A percentile compares a stretch with the other conserved stretches of the same genome.
phyloP scores from a whole-genome alignment of 30 jellyfish, hydroid and myxozoan species.

The Turritopsis rubra region DNA sequence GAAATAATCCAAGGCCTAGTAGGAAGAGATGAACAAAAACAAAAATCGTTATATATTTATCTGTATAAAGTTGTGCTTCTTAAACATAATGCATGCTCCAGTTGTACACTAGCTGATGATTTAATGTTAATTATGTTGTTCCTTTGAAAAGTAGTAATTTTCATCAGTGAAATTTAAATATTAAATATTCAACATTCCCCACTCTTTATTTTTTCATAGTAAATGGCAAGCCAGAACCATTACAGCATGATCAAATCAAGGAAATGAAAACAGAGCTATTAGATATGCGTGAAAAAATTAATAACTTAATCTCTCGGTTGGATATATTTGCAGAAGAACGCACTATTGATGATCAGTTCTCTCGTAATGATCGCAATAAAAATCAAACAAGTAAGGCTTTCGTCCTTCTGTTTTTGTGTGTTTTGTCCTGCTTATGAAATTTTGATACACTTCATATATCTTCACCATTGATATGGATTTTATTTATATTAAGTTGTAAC shows the following conservation, averaged over 20 bases:
- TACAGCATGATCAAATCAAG: constrained; percentile 90
- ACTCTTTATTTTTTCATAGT: constrained; percentile 29
- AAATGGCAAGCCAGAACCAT: constrained; percentile 87
- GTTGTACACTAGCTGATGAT: no score
- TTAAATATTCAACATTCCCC: no score
- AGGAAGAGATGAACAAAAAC: no score
- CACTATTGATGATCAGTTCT: constrained; percentile 8
- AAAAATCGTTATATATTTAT: no score
- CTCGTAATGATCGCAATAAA: background rate
- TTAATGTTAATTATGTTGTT: no score
- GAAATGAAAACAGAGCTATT: constrained; percentile 73
- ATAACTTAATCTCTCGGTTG: constrained; percentile 51
- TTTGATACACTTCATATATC: no score
- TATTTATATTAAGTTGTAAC: no score
- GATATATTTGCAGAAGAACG: constrained; percentile 57
- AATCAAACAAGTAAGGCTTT: constrained; percentile 5
- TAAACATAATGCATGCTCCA: no score
- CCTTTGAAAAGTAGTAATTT: background rate
- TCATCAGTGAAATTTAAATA: background rate
- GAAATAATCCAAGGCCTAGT: no score
- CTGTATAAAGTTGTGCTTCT: no score
- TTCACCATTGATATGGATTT: no score
- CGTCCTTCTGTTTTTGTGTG: background rate
- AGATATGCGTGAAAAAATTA: constrained; percentile 68
- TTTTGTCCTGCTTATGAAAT: background rate